Evolutionary conservation across 2,113 vertebrate species (phyloP).

Genomic region (Limnothrissa miodon): DNA sequence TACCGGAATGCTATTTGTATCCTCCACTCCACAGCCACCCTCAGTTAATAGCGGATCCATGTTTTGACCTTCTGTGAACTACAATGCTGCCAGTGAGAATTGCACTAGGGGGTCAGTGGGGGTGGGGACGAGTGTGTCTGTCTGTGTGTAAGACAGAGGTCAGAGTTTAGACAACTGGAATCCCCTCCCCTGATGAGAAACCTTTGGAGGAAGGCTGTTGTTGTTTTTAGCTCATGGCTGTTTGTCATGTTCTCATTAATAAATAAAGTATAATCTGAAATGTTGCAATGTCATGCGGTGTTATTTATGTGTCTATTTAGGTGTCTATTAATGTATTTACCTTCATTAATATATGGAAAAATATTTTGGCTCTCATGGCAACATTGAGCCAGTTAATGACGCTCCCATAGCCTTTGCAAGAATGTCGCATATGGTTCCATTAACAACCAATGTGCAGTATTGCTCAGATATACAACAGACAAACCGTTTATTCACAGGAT

Average conservation of each 20-base stretch:
- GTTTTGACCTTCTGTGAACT: slow-evolving; percentile 68
- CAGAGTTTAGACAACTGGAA: slow-evolving; percentile 74
- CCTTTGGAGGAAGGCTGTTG: slow-evolving; percentile 56
- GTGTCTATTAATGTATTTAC: not conserved
- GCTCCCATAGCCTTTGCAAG: not conserved
- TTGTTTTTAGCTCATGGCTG: slow-evolving; percentile 17
- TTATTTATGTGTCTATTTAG: no score
- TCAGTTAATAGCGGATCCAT: slow-evolving; percentile 54
- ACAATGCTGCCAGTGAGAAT: slow-evolving; percentile 59
- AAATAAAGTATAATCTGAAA: not conserved
- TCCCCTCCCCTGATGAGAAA: slow-evolving; percentile 68
- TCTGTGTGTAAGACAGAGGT: slow-evolving; percentile 54
- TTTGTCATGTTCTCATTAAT: not conserved
- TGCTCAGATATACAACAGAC: not conserved
- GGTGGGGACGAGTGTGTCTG: not conserved
- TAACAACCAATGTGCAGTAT: not conserved
- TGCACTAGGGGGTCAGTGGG: slow-evolving; percentile 45
- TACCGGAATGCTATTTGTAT: slow-evolving; percentile 22
- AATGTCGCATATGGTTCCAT: not conserved
- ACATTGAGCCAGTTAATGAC: not conserved
- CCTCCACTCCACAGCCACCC: slow-evolving; percentile 9
- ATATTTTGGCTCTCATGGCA: not conserved
- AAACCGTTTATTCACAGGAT: not conserved
- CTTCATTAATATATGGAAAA: not conserved
- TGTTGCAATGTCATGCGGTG: not conserved